These are phyloP conservation scores for Drosophila malerkotliana DNA, from an alignment of 1,140 invertebrate genomes.

Conservation along the genomic window DNA sequence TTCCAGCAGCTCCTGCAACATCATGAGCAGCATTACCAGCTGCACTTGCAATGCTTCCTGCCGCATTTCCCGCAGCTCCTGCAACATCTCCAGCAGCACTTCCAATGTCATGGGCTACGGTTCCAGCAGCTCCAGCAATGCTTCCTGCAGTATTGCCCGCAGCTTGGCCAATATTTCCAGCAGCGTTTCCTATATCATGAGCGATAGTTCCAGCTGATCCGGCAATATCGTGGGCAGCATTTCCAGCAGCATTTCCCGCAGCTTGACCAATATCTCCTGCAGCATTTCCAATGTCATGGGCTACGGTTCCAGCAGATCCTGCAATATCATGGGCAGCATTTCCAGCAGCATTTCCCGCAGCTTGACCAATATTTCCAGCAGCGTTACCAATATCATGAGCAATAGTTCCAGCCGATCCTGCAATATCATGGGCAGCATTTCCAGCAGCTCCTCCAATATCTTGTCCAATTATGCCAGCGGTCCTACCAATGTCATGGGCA, in stretches of 20 bases:
- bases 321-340: neutral
- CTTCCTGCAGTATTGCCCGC: neutral
- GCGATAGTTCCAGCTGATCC: neutral
- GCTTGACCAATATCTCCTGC: neutral
- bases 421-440: neutral
- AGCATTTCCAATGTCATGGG: neutral
- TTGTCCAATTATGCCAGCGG: neutral
- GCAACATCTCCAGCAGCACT: neutral
- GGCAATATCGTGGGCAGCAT: constrained; percentile 8
- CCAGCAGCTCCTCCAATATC: neutral
- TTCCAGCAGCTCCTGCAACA: constrained; percentile 5
- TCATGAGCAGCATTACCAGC: constrained; percentile 3
- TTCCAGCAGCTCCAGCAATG: constrained; percentile 6
- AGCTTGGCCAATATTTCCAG: neutral
- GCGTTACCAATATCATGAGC: neutral
- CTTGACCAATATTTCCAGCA: neutral
- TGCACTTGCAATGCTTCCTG: neutral
- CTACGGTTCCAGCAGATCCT: neutral
- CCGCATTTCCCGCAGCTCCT: constrained; percentile 5
- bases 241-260: constrained; percentile 6
- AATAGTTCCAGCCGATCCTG: neutral
- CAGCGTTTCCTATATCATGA: neutral
- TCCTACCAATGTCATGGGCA: neutral
- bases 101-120: constrained; percentile 5
- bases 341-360: constrained; percentile 3